Conservation (phyloP, 2,888 invertebrate species). For the Furcula furcula region DNA sequence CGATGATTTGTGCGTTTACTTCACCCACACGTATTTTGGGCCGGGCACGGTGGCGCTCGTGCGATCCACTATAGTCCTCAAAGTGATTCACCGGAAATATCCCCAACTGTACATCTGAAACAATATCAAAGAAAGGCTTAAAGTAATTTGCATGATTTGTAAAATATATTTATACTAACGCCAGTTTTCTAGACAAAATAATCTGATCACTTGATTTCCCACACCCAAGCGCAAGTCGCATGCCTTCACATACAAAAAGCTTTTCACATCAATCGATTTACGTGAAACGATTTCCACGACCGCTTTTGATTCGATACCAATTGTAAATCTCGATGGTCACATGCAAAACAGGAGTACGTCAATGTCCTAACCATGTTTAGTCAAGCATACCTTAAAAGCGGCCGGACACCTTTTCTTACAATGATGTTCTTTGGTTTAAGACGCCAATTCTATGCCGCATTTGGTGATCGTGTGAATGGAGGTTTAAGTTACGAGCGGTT, state of each 20-base stretch:
- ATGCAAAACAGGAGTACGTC: constrained; percentile 55
- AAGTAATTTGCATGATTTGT: no score
- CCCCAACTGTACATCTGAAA: no score
- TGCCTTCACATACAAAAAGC: constrained; percentile 4
- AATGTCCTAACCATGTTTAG: constrained; percentile 50
- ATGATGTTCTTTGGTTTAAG: constrained; percentile 44
- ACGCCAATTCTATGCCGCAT: constrained; percentile 42
- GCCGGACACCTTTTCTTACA: constrained; percentile 43
- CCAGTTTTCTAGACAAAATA: no score
- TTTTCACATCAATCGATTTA: constrained; percentile 17
- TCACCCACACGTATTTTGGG: no score
- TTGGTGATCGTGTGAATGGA: constrained; percentile 31
- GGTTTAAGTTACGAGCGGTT: constrained; percentile 12
- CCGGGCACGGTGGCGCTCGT: no score
- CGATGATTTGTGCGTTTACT: no score
- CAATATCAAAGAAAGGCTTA: no score
- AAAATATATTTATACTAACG: no score
- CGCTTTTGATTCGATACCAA: constrained; percentile 57
- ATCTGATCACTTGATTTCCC: no score
- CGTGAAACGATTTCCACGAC: constrained; percentile 60
- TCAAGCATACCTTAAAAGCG: constrained; percentile 44
- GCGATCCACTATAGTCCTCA: no score
- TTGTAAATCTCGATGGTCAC: constrained; percentile 51
- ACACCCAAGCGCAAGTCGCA: no score
- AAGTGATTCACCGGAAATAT: no score